phyloP scores from a whole-genome alignment of 2,113 vertebrate genomes.

The Toxotes chatareus region DNA sequence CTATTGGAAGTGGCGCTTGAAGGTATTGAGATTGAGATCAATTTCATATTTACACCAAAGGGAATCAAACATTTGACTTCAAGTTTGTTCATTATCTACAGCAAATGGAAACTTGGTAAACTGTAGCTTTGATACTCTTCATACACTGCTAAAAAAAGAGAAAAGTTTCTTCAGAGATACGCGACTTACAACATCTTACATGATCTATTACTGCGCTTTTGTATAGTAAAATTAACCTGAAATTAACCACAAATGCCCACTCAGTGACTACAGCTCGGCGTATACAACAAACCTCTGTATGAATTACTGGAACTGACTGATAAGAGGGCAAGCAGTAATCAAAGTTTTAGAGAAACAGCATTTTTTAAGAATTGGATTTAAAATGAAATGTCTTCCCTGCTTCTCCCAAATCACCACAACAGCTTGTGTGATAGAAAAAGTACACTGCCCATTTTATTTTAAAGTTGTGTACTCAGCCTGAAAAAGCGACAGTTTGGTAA shows the following conservation, averaged over 20 bases:
- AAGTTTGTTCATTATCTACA: background rate
- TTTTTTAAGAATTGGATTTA: background rate
- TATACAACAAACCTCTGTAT: background rate
- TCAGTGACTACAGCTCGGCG: background rate
- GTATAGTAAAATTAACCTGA: background rate
- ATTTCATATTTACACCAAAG: background rate
- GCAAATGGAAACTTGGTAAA: background rate
- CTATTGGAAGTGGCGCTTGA: background rate
- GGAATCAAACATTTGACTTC: constrained; percentile 4
- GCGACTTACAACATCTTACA: background rate
- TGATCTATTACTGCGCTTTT: background rate
- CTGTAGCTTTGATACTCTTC: background rate
- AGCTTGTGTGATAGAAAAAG: background rate
- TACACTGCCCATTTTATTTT: background rate
- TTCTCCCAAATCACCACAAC: background rate
- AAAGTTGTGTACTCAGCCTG: background rate
- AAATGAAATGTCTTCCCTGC: background rate
- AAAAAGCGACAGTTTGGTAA: constrained; percentile 52
- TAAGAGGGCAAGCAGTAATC: background rate
- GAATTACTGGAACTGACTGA: background rate
- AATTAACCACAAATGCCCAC: background rate
- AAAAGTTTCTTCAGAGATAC: background rate
- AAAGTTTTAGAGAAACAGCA: background rate
- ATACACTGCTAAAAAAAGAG: background rate
- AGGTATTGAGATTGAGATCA: constrained; percentile 1